These are phyloP conservation scores for Prionailurus bengalensis DNA, from an alignment of 2,113 vertebrate genomes.

Conservation along the genomic window DNA sequence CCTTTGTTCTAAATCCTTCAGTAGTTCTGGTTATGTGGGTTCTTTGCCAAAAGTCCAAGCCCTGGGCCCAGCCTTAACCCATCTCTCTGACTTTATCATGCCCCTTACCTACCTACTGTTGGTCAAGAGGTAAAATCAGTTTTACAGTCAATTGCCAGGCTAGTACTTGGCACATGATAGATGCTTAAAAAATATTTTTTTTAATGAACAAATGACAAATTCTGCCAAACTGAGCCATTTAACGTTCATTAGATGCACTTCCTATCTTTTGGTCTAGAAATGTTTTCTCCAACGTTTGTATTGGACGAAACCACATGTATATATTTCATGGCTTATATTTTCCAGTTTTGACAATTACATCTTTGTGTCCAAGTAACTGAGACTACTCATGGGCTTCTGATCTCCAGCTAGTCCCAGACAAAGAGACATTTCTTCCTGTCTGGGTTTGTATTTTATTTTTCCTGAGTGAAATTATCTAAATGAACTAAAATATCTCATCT, in stretches of 20 bases:
- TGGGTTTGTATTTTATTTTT: not conserved
- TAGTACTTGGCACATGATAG: not conserved
- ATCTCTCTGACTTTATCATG: not conserved
- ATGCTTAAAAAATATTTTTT: not conserved
- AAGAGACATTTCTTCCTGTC: not conserved
- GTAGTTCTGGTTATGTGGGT: not conserved
- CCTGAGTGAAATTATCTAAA: not conserved
- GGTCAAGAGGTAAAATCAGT: no score
- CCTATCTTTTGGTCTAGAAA: not conserved
- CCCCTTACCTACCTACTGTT: not conserved
- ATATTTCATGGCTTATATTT: not conserved
- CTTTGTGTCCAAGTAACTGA: not conserved
- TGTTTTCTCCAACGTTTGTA: not conserved
- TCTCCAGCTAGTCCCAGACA: not conserved
- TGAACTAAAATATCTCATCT: not conserved
- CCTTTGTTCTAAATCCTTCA: not conserved
- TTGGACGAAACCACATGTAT: constrained; percentile 8
- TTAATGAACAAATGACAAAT: not conserved
- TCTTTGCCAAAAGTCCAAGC: not conserved
- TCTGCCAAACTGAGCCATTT: not conserved
- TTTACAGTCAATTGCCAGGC: not conserved
- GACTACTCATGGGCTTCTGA: not conserved
- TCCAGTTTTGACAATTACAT: not conserved
- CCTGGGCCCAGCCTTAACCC: not conserved
- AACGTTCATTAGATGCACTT: not conserved